Percentiles rank a stretch among this genome's conserved stretches.
phyloP scores from a whole-genome alignment of 2,113 vertebrate genomes.

The Labeo rohita region DNA sequence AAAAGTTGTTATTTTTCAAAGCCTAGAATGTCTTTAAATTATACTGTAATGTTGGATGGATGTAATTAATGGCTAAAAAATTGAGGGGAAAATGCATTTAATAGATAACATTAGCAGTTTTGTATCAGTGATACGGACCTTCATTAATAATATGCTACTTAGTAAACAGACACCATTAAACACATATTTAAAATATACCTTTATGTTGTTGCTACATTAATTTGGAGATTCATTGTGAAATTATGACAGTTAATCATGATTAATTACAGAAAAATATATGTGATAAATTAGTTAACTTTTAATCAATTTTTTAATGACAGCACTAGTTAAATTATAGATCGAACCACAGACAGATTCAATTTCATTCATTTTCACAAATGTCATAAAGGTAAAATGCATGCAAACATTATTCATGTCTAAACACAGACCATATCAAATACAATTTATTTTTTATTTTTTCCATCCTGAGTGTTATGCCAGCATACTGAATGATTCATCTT shows the following conservation, averaged over 20 bases:
- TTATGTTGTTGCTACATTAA: not conserved
- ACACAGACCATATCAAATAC: not conserved
- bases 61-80: not conserved
- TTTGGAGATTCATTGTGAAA: no score
- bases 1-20: no score
- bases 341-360: no score
- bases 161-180: no score
- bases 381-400: not conserved
- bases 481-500: not conserved
- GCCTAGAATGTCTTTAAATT: no score
- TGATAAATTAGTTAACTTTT: not conserved
- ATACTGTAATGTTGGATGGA: not conserved
- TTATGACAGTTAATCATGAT: no score
- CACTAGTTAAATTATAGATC: no score
- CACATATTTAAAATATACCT: no score
- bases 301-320: not conserved
- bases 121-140: not conserved
- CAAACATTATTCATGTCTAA: not conserved
- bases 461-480: not conserved
- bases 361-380: not conserved
- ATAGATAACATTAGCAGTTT: not conserved
- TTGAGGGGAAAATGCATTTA: not conserved
- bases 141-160: no score
- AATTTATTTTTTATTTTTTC: not conserved
- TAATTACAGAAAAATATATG: no score